phyloP scores from a whole-genome alignment of 53 echinoderm and acorn worm species.

The Holothuria leucospilota region DNA sequence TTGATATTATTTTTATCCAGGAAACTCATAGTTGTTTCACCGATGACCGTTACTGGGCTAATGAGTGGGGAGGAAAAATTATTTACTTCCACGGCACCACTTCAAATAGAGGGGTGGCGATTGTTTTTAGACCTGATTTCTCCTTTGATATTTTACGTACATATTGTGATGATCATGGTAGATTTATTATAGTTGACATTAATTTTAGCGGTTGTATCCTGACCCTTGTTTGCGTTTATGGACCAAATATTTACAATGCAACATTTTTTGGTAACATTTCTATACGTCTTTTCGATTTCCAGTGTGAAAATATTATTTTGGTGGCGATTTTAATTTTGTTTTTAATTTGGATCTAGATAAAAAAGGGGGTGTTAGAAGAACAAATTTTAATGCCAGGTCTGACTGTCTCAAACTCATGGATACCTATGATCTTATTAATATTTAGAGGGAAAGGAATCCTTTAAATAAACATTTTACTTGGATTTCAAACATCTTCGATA shows the following conservation, averaged over 20 bases:
- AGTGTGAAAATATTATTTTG: slow-evolving; percentile 17
- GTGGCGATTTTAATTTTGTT: slow-evolving; percentile 49
- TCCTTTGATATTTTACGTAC: no score
- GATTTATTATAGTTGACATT: no score
- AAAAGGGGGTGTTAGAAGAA: slow-evolving; percentile 30
- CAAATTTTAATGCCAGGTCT: no score
- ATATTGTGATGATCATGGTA: slow-evolving; percentile 29
- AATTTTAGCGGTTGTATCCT: slow-evolving; percentile 5
- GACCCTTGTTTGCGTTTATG: slow-evolving; percentile 52
- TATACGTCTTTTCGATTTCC: no score
- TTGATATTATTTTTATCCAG: no score
- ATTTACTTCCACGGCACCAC: slow-evolving; percentile 25
- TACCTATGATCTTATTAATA: slow-evolving; percentile 20
- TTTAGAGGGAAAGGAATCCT: no score
- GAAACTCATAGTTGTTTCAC: no score
- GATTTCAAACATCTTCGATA: slow-evolving; percentile 38
- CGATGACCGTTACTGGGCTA: background rate
- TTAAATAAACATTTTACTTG: slow-evolving; percentile 27
- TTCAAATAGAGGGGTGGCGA: background rate
- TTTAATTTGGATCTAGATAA: no score
- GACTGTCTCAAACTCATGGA: slow-evolving; percentile 11
- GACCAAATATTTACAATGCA: slow-evolving; percentile 33
- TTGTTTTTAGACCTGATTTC: slow-evolving; percentile 28
- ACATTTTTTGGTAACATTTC: slow-evolving; percentile 9
- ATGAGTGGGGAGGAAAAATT: background rate